Evolutionary conservation across 2,888 invertebrate genomes (phyloP).

Genomic region (Limnephilus marmoratus): DNA sequence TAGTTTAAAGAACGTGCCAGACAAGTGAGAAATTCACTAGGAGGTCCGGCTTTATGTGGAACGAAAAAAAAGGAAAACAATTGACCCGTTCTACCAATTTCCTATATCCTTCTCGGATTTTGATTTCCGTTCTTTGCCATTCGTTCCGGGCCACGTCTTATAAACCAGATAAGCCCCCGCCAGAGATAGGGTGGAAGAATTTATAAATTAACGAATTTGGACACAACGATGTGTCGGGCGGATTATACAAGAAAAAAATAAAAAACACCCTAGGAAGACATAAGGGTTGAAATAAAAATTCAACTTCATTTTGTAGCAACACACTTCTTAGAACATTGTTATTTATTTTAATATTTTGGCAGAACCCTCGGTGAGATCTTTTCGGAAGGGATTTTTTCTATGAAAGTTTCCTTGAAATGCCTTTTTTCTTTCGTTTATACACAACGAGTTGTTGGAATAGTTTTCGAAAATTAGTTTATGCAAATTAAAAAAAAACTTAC

Average conservation of each 20-base stretch:
- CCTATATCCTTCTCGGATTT: conserved; percentile 49
- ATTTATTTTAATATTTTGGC: background rate
- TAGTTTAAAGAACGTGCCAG: background rate
- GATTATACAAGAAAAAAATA: background rate
- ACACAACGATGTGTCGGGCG: background rate
- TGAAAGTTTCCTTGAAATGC: background rate
- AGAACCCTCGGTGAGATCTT: background rate
- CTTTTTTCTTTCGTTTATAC: background rate
- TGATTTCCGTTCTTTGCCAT: conserved; percentile 59
- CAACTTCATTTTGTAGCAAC: background rate
- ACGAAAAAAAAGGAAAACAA: conserved; percentile 54
- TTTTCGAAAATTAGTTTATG: background rate
- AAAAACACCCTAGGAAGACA: background rate
- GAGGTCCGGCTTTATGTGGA: background rate
- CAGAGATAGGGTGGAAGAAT: conserved; percentile 2
- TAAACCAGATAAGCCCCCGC: conserved; percentile 21
- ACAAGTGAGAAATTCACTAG: background rate
- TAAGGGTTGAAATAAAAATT: background rate
- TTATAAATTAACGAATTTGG: background rate
- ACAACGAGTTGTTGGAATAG: background rate
- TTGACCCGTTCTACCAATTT: conserved; percentile 61
- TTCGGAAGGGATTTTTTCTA: background rate
- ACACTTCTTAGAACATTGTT: background rate
- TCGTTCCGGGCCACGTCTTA: conserved; percentile 50
- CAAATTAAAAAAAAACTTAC: background rate